These are phyloP conservation scores for Eugnorisma glareosa DNA, from an alignment of 2,888 invertebrate genomes.

Conservation along the genomic window DNA sequence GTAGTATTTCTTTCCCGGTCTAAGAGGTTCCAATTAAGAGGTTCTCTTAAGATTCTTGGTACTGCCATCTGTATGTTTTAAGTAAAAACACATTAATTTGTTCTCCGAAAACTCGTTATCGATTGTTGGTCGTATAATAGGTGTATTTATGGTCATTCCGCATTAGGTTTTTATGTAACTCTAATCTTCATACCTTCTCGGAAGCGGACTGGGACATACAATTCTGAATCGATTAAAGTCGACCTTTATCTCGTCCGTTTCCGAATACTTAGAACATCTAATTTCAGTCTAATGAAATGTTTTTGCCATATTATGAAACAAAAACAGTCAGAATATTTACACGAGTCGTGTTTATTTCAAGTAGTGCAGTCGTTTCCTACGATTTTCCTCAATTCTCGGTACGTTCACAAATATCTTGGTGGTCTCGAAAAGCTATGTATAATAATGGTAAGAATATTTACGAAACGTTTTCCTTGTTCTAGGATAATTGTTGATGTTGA, in stretches of 20 bases:
- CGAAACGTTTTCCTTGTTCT: slow-evolving; percentile 54
- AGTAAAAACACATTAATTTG: slow-evolving; percentile 77
- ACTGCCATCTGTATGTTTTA: slow-evolving; percentile 71
- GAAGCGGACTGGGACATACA: slow-evolving; percentile 68
- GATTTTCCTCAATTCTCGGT: slow-evolving; percentile 58
- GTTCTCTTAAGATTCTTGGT: slow-evolving; percentile 72
- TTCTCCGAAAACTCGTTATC: slow-evolving; percentile 77
- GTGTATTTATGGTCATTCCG: slow-evolving; percentile 65
- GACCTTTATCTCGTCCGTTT: slow-evolving; percentile 68
- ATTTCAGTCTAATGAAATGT: slow-evolving; percentile 45
- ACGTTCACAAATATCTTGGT: slow-evolving; percentile 45
- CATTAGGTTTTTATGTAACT: slow-evolving; percentile 74
- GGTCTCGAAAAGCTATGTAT: slow-evolving; percentile 24
- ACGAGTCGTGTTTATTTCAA: slow-evolving; percentile 41
- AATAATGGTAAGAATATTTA: slow-evolving; percentile 33
- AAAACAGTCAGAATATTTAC: slow-evolving; percentile 54
- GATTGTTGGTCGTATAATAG: slow-evolving; percentile 74
- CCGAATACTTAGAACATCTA: slow-evolving; percentile 67
- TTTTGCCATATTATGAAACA: slow-evolving; percentile 53
- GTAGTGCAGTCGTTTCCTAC: slow-evolving; percentile 38
- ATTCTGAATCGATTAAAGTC: slow-evolving; percentile 75
- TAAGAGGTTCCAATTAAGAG: slow-evolving; percentile 70
- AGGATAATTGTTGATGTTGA: slow-evolving; percentile 33
- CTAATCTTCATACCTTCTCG: slow-evolving; percentile 77
- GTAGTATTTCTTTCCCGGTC: slow-evolving; percentile 60